Evolutionary conservation across 2,888 invertebrate genomes (phyloP).

Genomic region (Tethea ocularis): DNA sequence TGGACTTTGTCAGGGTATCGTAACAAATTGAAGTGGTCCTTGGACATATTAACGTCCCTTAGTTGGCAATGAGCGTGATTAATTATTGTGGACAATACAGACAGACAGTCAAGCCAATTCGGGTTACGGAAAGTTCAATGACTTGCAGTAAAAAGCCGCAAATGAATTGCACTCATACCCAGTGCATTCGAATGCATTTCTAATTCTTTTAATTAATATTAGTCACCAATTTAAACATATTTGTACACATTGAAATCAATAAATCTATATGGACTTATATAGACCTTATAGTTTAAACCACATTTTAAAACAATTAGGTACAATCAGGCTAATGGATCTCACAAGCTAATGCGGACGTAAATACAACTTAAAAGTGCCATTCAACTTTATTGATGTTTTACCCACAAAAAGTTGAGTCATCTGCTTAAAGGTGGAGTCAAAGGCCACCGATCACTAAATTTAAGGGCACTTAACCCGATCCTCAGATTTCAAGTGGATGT

Average conservation of each 20-base stretch:
- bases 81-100: conserved; percentile 65
- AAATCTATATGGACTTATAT: background rate
- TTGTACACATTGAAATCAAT: background rate
- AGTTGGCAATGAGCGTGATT: conserved; percentile 65
- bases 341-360: background rate
- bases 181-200: conserved; percentile 9
- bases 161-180: conserved; percentile 15
- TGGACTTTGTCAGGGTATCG: conserved; percentile 63
- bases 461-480: conserved; percentile 24
- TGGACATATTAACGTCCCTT: conserved; percentile 72
- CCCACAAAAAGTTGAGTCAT: background rate
- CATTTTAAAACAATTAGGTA: background rate
- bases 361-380: background rate
- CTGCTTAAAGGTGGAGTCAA: background rate
- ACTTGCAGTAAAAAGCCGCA: conserved; percentile 46
- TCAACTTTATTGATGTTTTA: background rate
- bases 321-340: background rate
- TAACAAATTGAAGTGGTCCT: conserved; percentile 73
- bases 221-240: background rate
- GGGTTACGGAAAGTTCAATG: conserved; percentile 69
- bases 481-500: conserved; percentile 36
- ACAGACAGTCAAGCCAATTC: conserved; percentile 67
- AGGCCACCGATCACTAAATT: conserved; percentile 17
- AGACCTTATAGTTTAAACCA: background rate
- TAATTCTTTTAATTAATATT: background rate